Conservation (phyloP, 1,140 invertebrate species). For the Harlomillsia oculata region DNA sequence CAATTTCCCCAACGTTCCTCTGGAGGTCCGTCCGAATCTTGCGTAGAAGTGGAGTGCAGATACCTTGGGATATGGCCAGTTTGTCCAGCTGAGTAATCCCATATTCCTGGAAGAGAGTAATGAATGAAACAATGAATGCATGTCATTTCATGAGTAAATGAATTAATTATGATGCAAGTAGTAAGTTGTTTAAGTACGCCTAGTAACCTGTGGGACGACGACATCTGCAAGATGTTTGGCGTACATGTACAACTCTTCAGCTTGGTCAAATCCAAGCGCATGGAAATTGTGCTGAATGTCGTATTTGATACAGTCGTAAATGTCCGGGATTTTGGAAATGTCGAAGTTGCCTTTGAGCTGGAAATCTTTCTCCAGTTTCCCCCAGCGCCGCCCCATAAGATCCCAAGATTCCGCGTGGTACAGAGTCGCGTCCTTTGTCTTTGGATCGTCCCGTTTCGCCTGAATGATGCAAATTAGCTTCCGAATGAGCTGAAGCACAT, state of each 20-base stretch:
- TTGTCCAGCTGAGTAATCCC: constrained; percentile 93
- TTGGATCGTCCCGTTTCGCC: constrained; percentile 73
- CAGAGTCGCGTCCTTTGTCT: constrained; percentile 78
- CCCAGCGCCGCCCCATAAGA: constrained; percentile 92
- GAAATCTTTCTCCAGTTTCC: constrained; percentile 98
- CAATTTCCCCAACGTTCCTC: constrained; percentile 77
- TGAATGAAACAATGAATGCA: not conserved
- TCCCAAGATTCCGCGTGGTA: constrained; percentile 99
- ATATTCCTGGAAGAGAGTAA: constrained; percentile 65
- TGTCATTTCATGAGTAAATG: no score
- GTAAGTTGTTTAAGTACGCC: no score
- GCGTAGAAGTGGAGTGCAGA: constrained; percentile 89
- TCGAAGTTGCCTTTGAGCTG: constrained; percentile 87
- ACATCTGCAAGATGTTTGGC: constrained; percentile 95
- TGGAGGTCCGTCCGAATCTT: constrained; percentile 94
- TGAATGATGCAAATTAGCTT: constrained; percentile 75
- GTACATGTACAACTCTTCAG: constrained; percentile 89
- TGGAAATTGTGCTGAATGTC: constrained; percentile 97
- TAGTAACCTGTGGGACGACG: constrained; percentile 87
- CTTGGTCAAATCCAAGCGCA: constrained; percentile 82
- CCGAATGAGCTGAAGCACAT: constrained; percentile 75
- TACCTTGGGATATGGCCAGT: constrained; percentile 90
- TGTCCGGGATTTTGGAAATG: constrained; percentile 98
- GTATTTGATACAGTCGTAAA: constrained; percentile 99
- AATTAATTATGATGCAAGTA: no score